Evolutionary conservation across 37 sponge, comb jelly and placozoan genomes (phyloP), one percentile per base, ranked within the genome.

Genomic region (Axinella damicornis): DNA sequence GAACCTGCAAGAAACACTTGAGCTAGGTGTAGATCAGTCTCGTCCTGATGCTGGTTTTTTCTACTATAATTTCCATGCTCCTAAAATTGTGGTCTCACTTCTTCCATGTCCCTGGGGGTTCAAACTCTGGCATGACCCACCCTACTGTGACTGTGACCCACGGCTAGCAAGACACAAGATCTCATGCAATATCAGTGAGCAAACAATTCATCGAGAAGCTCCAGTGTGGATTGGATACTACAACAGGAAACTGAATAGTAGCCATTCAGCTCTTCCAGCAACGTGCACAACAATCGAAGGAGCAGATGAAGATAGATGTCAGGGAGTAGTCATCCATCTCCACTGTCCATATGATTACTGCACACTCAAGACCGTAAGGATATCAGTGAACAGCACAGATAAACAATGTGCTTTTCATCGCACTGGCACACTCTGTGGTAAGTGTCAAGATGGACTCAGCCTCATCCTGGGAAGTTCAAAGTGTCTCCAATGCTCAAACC

Each of bases 361-460:
- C 58, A 25, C 9, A 25, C 33, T 32, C 24, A 32, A 55, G 17
- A 30, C 11, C 2, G 31, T 57, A 32, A 16, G 56, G 2, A 30
- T 52, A 28, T 55, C 57, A 21, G 4, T 30, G 17, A 56, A 27
- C 57, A 25, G 19, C 33, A 32, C 54, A 24, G 75, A 74, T 30
- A 12, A 13, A 13, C 75, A 74, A 33, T 83, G 84, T 60, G 27
- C 33, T 17, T 46, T 35, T 40, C 37, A 63, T 62, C 73, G 84
- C 12, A 62, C 34, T 27, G 89, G 89, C 14, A 24, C 76, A 5
- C 83, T 88, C 70, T 88, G 89, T 67, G 82, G 89, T 33, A 60
- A 67, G 21, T 88, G 89, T 68, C 28, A 25, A 25, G 38, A n/a
- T 56, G 79, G 80, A 6, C 57, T 61, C 54, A 83, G 90, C 78